A percentile compares a stretch with the other conserved stretches of the same genome.
Conservation (phyloP, 2,113 vertebrate species). For the Bubo blakistoni region DNA sequence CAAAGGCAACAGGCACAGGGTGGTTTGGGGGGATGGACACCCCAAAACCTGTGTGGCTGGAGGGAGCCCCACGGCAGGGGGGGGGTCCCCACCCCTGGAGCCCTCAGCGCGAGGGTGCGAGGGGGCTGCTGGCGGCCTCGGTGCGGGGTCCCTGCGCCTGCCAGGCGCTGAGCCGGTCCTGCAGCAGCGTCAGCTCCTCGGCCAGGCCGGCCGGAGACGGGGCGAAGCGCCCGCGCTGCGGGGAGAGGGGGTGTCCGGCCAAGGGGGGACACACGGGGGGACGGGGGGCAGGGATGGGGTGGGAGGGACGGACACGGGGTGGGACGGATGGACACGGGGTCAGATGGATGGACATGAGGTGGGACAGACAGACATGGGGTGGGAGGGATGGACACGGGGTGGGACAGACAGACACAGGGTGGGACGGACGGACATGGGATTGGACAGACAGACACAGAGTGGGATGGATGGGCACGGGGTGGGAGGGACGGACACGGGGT, state of each 20-base stretch:
- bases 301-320: background rate
- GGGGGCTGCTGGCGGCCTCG: background rate
- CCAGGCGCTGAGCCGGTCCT: constrained; percentile 55
- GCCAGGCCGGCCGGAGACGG: constrained; percentile 26
- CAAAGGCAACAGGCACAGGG: background rate
- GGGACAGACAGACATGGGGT: background rate
- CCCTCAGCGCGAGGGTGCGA: background rate
- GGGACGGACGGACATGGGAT: background rate
- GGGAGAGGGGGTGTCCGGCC: rapidly evolving
- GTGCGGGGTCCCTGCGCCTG: background rate
- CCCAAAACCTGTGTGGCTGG: background rate
- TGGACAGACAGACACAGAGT: no score
- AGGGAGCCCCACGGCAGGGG: background rate
- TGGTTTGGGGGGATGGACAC: background rate
- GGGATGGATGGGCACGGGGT: background rate
- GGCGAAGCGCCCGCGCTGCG: constrained; percentile 48
- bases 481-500: background rate
- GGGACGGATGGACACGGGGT: no score
- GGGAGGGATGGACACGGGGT: background rate
- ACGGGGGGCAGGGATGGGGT: no score
- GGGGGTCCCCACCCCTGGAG: rapidly evolving
- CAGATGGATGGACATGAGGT: background rate
- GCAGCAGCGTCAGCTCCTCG: constrained; percentile 66
- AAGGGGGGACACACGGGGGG: background rate
- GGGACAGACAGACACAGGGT: no score